Base-by-base conservation (phyloP, 2,888 invertebrate genomes). In the Nebria brevicollis region DNA sequence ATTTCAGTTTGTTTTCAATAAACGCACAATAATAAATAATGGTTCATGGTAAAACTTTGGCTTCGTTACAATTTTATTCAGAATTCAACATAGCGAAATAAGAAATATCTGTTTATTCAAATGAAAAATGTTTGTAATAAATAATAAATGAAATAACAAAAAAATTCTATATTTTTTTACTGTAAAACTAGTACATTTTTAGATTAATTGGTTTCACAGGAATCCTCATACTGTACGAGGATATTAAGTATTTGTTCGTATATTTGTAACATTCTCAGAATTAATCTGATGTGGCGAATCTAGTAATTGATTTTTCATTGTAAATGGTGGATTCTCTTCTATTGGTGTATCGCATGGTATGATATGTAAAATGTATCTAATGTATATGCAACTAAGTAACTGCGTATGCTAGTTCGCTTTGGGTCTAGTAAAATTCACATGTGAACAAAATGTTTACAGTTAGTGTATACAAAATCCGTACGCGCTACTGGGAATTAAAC, bases 401-500 rank as follows among this genome's bases (percentile, higher is more conserved):
- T 68, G 68, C 26, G 68, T 68, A 26, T 68, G 68, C 26, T 73
- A 43, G 73, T 20, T 73, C 72, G 26, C 72, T 26, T 20, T 41
- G 73, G 42, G 42, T 20, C 78, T 70, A 80, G 75, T 80, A 80
- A 80, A 80, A 68, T 80, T 80, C 80, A 80, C 80, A 80, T 80
- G 80, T 80, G 80, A 80, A 75, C 75, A 75, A 80, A 80, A 34
- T 80, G 80, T 80, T 80, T 80, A 80, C 80, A 70, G 75, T 80
- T 80, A 75, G 72, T 80, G 72, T 80, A 80, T 80, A 80, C 80
- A 80, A 80, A 75, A 75, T 80, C 80, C 75, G 75, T 75, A 70
- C 80, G 75, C 80, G 75, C 80, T 80, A 75, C 75, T 80, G 75
- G 68, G 80, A 80, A 80, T 80, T 80, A 80, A 80, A 80, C 75